Evolutionary conservation across 2,797 vertebrate species (phyloP).

Genomic region (Lepus oiostolus): DNA sequence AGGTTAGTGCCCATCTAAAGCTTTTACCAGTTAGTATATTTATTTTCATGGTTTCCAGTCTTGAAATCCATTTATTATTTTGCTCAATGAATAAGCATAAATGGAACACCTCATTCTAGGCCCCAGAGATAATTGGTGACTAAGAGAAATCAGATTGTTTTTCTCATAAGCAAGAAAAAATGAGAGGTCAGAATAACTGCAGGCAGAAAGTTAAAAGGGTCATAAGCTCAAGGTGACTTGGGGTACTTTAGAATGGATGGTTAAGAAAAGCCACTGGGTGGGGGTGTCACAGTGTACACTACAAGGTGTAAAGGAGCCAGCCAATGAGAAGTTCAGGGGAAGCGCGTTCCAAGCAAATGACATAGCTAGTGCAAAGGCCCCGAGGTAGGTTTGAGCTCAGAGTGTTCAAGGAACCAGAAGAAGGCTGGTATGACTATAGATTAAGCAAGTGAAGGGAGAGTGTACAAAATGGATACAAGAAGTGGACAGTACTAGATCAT

Average conservation of each 20-base stretch:
- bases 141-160: neutral
- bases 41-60: neutral
- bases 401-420: neutral
- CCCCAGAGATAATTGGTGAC: neutral
- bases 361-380: neutral
- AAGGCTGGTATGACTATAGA: neutral
- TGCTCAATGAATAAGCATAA: neutral
- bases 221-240: neutral
- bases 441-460: neutral
- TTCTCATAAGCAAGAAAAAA: neutral
- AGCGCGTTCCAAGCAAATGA: neutral
- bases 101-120: neutral
- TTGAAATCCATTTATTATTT: constrained; percentile 22
- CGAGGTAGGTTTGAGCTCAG: neutral
- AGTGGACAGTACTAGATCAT: too few relatives aligned
- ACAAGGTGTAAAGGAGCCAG: neutral
- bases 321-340: neutral
- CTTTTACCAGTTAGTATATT: neutral
- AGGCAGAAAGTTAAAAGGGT: constrained; percentile 30
- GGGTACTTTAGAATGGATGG: neutral
- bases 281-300: neutral
- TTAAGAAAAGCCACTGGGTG: neutral
- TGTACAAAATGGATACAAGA: neutral
- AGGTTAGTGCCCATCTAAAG: neutral
- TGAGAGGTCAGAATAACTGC: accelerated